phyloP scores from a whole-genome alignment of 2,113 vertebrate species.

The Regulus satrapa region DNA sequence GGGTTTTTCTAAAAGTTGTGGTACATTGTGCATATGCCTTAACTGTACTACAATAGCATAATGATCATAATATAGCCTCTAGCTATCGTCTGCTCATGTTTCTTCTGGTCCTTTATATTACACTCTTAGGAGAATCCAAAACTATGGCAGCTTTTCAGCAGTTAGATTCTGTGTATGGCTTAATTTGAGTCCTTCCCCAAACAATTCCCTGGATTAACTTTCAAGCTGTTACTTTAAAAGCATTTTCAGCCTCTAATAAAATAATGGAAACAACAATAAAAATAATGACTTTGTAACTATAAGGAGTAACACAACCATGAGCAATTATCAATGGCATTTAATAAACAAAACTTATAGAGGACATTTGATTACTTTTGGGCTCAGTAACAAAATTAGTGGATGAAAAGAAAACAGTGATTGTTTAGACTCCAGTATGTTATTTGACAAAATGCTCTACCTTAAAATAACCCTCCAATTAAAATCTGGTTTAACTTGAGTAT shows the following conservation, averaged over 20 bases:
- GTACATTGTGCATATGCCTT: neutral
- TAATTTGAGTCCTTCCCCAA: neutral
- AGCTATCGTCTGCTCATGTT: neutral
- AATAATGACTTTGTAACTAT: slow-evolving; percentile 3
- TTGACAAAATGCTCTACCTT: slow-evolving; percentile 11
- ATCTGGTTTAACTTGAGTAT: slow-evolving; percentile 29
- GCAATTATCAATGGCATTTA: neutral
- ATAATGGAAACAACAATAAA: slow-evolving; percentile 43
- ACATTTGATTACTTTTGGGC: slow-evolving; percentile 55
- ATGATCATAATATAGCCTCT: neutral
- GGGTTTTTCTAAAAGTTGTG: neutral
- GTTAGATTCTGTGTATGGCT: neutral
- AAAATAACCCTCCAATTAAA: slow-evolving; percentile 48
- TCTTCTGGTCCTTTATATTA: neutral
- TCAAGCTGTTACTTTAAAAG: neutral
- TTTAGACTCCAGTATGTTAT: slow-evolving; percentile 49
- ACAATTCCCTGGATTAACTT: neutral
- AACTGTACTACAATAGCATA: neutral
- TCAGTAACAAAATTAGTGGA: slow-evolving; percentile 40
- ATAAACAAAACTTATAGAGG: slow-evolving; percentile 55
- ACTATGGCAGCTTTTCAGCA: neutral
- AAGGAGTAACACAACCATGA: neutral
- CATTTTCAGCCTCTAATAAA: slow-evolving; percentile 40
- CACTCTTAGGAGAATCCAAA: neutral
- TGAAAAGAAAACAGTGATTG: slow-evolving; percentile 27